A percentile compares a stretch with the other conserved stretches of the same genome.
phyloP scores from a whole-genome alignment of 2,888 invertebrate species.

The Bembecia ichneumoniformis region DNA sequence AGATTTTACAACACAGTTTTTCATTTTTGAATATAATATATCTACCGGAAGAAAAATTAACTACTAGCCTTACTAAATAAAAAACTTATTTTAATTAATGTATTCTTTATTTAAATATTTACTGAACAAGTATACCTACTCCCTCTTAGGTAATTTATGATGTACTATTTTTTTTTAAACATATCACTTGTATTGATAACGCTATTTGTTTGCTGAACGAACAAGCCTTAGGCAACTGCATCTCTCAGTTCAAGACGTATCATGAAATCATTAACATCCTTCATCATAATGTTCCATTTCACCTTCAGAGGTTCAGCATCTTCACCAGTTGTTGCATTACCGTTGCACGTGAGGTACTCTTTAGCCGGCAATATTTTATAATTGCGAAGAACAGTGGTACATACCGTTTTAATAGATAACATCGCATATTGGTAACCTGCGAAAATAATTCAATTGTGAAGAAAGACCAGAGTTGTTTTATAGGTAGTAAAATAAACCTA shows the following conservation, averaged over 20 bases:
- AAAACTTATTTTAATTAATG: no score
- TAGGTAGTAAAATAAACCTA: no score
- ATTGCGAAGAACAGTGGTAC: slow-evolving; percentile 20
- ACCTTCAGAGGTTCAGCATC: slow-evolving; percentile 11
- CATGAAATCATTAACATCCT: slow-evolving; percentile 18
- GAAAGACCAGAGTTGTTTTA: neutral
- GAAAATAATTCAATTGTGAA: neutral
- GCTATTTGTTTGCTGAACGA: no score
- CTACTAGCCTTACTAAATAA: no score
- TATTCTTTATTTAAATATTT: no score
- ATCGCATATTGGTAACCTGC: slow-evolving; percentile 24
- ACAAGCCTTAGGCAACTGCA: neutral
- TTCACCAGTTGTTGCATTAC: neutral
- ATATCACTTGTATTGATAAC: no score
- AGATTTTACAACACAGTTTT: no score
- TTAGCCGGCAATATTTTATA: slow-evolving; percentile 15
- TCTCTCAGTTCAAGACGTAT: slow-evolving; percentile 16
- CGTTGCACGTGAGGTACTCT: neutral
- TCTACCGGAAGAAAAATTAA: no score
- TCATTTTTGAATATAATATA: no score
- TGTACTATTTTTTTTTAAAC: no score
- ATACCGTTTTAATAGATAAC: slow-evolving; percentile 24
- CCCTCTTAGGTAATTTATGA: no score
- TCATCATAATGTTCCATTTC: slow-evolving; percentile 27
- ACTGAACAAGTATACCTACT: no score